These are phyloP conservation scores for Grammomys surdaster DNA, from an alignment of 2,113 vertebrate genomes.

Conservation along the genomic window DNA sequence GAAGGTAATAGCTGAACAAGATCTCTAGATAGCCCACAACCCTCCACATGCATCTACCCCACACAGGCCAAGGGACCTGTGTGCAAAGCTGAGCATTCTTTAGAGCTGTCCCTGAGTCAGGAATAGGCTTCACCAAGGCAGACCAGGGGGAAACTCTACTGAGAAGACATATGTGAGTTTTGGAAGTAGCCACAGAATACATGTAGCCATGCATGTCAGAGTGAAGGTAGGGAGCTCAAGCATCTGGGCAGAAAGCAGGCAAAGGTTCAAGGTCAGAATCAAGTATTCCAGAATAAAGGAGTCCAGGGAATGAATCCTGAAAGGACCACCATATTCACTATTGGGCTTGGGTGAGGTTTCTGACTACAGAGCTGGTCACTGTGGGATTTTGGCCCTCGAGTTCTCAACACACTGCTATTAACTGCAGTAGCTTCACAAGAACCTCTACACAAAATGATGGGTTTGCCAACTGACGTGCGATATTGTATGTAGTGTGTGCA, in stretches of 20 bases:
- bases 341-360: neutral
- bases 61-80: no score
- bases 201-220: neutral
- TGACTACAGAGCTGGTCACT: neutral
- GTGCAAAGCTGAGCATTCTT: neutral
- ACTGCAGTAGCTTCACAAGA: fast-evolving
- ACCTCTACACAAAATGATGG: neutral
- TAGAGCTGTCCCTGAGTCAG: no score
- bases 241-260: neutral
- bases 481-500: slow-evolving; percentile 84
- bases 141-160: neutral
- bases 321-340: no score
- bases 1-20: slow-evolving; percentile 41
- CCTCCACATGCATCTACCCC: no score
- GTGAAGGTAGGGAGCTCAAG: neutral
- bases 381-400: fast-evolving
- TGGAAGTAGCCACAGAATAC: neutral
- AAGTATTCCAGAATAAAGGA: neutral
- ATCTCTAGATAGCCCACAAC: neutral
- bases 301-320: neutral
- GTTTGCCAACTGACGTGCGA: neutral
- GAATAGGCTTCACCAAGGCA: neutral
- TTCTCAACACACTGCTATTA: neutral
- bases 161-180: neutral
- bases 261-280: neutral